phyloP scores from a whole-genome alignment of 2,113 vertebrate genomes.

The Gallinago jamesoni region DNA sequence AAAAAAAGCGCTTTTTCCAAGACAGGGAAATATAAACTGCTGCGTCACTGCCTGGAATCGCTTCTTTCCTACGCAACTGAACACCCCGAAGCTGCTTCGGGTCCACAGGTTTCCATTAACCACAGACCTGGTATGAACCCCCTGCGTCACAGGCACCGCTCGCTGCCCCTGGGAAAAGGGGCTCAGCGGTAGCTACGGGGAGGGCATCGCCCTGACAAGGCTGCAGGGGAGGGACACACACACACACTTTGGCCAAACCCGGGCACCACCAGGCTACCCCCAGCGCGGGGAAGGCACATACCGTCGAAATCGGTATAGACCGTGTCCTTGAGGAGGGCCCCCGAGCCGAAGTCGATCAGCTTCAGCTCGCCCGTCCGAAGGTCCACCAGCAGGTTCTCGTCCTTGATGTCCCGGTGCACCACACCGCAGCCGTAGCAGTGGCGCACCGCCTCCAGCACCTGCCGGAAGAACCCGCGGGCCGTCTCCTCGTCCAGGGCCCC shows the following conservation, averaged over 20 bases:
- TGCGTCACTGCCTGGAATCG: conserved; percentile 67
- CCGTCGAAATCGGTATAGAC: conserved; percentile 98
- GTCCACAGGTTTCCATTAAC: conserved; percentile 39
- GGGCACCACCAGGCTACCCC: not conserved
- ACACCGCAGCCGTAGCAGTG: conserved; percentile 96
- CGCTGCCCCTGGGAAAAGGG: not conserved
- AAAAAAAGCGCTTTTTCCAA: conserved; percentile 23
- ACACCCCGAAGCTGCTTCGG: conserved; percentile 6
- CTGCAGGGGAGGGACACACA: not conserved
- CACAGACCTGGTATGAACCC: not conserved
- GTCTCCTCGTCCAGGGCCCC: conserved; percentile 92
- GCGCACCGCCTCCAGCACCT: conserved; percentile 93
- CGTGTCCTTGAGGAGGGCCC: conserved; percentile 95
- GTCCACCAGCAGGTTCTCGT: conserved; percentile 96
- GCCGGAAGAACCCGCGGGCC: conserved; percentile 90
- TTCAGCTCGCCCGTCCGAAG: conserved; percentile 92
- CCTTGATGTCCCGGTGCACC: conserved; percentile 96
- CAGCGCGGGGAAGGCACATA: conserved; percentile 57
- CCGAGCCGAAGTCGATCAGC: conserved; percentile 97
- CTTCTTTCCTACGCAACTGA: conserved; percentile 46
- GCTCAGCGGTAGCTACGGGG: rapidly evolving
- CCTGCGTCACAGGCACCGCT: not conserved
- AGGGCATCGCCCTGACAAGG: not conserved
- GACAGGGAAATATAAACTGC: conserved; percentile 66
- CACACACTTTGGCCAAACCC: not conserved